These are phyloP conservation scores for Ivindomyrus marchei DNA, from an alignment of 2,113 vertebrate species.

Conservation along the genomic window DNA sequence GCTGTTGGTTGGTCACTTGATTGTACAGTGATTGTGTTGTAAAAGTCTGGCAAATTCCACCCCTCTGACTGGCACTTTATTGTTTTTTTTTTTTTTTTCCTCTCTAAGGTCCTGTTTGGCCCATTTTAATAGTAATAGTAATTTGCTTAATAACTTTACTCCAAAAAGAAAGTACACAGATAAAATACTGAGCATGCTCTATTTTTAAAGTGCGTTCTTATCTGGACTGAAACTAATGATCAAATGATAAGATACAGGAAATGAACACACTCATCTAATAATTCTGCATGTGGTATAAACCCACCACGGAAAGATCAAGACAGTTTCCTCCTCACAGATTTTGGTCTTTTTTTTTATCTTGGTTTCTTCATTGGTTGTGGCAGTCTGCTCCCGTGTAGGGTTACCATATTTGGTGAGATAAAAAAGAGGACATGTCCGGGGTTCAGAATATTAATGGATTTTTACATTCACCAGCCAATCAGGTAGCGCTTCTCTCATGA, in stretches of 20 bases:
- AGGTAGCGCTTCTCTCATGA: too few relatives aligned
- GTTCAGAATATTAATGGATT: too few relatives aligned
- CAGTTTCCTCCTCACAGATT: background rate
- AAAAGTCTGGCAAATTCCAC: background rate
- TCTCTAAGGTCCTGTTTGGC: background rate
- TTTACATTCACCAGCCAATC: too few relatives aligned
- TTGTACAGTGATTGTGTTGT: background rate
- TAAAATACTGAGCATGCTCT: background rate
- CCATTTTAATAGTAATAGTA: background rate
- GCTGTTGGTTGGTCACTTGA: background rate
- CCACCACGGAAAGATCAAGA: background rate
- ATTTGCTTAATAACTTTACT: background rate
- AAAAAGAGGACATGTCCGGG: too few relatives aligned
- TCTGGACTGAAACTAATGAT: background rate
- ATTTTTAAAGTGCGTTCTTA: background rate
- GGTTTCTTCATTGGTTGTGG: background rate
- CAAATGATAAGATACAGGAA: background rate
- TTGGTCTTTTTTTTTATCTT: background rate
- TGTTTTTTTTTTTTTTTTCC: background rate
- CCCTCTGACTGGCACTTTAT: background rate
- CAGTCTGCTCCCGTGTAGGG: background rate
- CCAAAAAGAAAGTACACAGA: background rate
- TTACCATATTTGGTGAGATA: too few relatives aligned
- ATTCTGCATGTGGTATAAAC: background rate
- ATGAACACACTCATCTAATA: background rate